A percentile compares a stretch with the other conserved stretches of the same genome.
phyloP scores from a whole-genome alignment of 30 jellyfish, hydroid and myxozoan genomes.

The Clytia hemisphaerica region DNA sequence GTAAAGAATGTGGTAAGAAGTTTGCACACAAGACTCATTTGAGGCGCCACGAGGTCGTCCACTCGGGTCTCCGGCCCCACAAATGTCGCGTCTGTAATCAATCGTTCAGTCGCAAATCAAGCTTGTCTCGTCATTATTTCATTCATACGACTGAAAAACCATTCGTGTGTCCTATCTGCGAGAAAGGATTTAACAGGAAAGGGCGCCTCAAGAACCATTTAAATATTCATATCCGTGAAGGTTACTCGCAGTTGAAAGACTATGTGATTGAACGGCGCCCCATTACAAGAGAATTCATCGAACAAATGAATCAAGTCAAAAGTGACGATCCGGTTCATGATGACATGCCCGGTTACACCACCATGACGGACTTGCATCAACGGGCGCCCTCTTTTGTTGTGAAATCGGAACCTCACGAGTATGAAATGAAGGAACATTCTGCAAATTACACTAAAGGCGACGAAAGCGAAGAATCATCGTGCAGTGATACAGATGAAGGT shows the following conservation, averaged over 20 bases:
- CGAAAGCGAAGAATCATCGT: slow-evolving; percentile 27
- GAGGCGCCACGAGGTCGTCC: slow-evolving; percentile 38
- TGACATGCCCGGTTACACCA: too few relatives aligned
- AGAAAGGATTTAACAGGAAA: slow-evolving; percentile 33
- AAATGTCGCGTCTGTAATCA: slow-evolving; percentile 34
- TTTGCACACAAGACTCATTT: slow-evolving; percentile 36
- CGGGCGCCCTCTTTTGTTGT: too few relatives aligned
- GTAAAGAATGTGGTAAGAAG: slow-evolving; percentile 24
- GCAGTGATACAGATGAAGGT: slow-evolving; percentile 28
- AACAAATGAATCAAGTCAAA: slow-evolving; percentile 8
- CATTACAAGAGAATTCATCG: slow-evolving; percentile 29
- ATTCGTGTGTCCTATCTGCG: slow-evolving; percentile 37
- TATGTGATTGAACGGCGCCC: slow-evolving; percentile 39
- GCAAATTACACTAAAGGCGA: too few relatives aligned
- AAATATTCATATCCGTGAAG: slow-evolving; percentile 33
- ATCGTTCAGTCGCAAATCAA: slow-evolving; percentile 40
- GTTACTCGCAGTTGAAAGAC: slow-evolving; percentile 22
- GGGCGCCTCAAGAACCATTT: slow-evolving; percentile 34
- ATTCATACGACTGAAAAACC: slow-evolving; percentile 43
- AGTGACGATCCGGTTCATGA: background rate
- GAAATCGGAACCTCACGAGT: too few relatives aligned
- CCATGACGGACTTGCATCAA: too few relatives aligned
- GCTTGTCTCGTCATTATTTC: slow-evolving; percentile 37
- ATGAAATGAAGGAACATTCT: too few relatives aligned
- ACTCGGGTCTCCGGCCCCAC: slow-evolving; percentile 37